Conservation (phyloP, 2,113 vertebrate species). For the Gambusia holbrooki region DNA sequence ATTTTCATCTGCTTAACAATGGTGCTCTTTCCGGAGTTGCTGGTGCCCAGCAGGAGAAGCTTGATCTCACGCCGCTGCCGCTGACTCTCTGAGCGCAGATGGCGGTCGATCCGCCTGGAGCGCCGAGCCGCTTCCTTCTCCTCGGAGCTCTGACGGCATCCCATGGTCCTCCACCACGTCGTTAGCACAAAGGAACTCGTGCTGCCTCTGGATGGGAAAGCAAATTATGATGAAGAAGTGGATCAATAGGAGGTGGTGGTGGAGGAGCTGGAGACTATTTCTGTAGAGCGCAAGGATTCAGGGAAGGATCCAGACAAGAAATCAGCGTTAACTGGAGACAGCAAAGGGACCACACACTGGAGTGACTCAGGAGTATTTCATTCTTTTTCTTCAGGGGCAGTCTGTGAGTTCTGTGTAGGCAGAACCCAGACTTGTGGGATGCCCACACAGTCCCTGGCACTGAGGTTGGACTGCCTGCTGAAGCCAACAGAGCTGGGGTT, state of each 20-base stretch:
- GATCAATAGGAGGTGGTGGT: slow-evolving; percentile 4
- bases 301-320: slow-evolving; percentile 12
- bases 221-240: slow-evolving; percentile 58
- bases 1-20: slow-evolving; percentile 99
- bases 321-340: slow-evolving; percentile 30
- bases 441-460: slow-evolving; percentile 64
- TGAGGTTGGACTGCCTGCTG: slow-evolving; percentile 58
- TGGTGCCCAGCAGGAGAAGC: slow-evolving; percentile 94
- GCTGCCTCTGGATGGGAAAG: slow-evolving; percentile 65
- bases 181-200: slow-evolving; percentile 73
- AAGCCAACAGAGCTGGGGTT: slow-evolving; percentile 61
- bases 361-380: slow-evolving; percentile 67
- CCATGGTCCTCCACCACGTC: slow-evolving; percentile 87
- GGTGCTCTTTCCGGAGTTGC: slow-evolving; percentile 99
- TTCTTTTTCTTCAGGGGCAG: slow-evolving; percentile 61
- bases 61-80: slow-evolving; percentile 97
- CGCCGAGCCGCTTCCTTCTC: slow-evolving; percentile 98
- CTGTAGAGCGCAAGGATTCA: neutral
- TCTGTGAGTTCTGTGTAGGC: slow-evolving; percentile 67
- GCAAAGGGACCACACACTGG: slow-evolving; percentile 47
- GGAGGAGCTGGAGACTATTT: slow-evolving; percentile 24
- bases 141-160: slow-evolving; percentile 99
- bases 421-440: slow-evolving; percentile 70
- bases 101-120: slow-evolving; percentile 97
- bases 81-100: slow-evolving; percentile 98